Evolutionary conservation across 2,797 vertebrate genomes (phyloP).

Genomic region (Poliocrania exsul): DNA sequence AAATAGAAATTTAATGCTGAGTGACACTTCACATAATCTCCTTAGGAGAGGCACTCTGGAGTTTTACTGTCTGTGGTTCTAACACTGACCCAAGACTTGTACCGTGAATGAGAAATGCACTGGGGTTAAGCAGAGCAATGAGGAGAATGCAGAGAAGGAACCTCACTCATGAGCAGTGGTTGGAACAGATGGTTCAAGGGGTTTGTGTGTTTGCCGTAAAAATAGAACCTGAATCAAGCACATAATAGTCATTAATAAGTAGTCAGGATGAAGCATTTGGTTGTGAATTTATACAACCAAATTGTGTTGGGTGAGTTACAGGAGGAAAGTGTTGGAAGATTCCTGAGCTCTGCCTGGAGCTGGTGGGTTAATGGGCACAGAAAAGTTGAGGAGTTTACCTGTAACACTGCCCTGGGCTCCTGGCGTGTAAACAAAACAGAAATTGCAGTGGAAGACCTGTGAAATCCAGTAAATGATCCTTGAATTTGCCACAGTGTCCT

Average conservation of each 20-base stretch:
- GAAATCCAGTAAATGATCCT: background rate
- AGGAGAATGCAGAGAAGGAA: background rate
- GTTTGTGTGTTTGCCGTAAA: background rate
- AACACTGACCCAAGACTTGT: background rate
- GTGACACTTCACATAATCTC: constrained; percentile 4
- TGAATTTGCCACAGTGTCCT: background rate
- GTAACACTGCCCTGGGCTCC: rapidly evolving
- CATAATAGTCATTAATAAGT: background rate
- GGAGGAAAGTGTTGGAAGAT: background rate
- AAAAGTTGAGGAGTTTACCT: background rate
- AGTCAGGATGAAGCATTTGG: background rate
- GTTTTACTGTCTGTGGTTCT: background rate
- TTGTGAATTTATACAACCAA: background rate
- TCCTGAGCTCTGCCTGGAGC: background rate
- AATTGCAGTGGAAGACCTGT: background rate
- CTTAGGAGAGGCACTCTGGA: background rate
- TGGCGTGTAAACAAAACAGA: rapidly evolving
- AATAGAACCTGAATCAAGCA: background rate
- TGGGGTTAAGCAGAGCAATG: background rate
- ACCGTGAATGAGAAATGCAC: rapidly evolving
- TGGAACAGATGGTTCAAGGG: background rate
- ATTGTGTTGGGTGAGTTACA: background rate
- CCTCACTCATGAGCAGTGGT: background rate
- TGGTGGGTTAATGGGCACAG: background rate
- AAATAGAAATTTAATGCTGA: background rate